Conservation (phyloP, 1,140 invertebrate species). For the Camponotus floridanus region DNA sequence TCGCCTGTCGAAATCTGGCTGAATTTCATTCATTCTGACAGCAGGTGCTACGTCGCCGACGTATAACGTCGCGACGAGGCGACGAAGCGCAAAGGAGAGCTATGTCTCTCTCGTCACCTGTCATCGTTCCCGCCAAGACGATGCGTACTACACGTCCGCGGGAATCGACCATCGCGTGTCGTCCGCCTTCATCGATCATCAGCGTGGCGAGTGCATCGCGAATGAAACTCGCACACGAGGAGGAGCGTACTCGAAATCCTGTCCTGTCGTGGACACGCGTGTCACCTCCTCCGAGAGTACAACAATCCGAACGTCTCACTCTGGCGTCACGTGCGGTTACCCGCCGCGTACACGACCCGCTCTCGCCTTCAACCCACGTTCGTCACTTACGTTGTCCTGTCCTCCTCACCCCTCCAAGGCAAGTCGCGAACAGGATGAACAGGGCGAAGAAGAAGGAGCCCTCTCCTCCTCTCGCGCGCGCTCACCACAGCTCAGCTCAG, state of each 20-base stretch:
- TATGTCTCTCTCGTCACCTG: slow-evolving; percentile 58
- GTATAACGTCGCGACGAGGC: background rate
- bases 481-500: slow-evolving; percentile 59
- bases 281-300: background rate
- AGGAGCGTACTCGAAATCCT: background rate
- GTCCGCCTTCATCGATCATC: slow-evolving; percentile 49
- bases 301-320: background rate
- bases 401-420: slow-evolving; percentile 15
- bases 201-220: background rate
- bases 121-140: slow-evolving; percentile 62
- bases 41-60: background rate
- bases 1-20: slow-evolving; percentile 3
- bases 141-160: slow-evolving; percentile 41
- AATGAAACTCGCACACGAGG: slow-evolving; percentile 16
- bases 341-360: background rate
- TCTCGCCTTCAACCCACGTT: background rate
- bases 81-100: slow-evolving; percentile 46
- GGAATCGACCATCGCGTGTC: slow-evolving; percentile 38
- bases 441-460: slow-evolving; percentile 18
- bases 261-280: background rate
- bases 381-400: slow-evolving; percentile 53
- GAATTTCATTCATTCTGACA: slow-evolving; percentile 20
- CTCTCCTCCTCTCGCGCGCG: slow-evolving; percentile 58
- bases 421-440: background rate
- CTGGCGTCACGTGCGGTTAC: slow-evolving; percentile 18